Percentiles rank a stretch among this genome's conserved stretches.
phyloP scores from a whole-genome alignment of 2,113 vertebrate species.

The Tenrec ecaudatus region DNA sequence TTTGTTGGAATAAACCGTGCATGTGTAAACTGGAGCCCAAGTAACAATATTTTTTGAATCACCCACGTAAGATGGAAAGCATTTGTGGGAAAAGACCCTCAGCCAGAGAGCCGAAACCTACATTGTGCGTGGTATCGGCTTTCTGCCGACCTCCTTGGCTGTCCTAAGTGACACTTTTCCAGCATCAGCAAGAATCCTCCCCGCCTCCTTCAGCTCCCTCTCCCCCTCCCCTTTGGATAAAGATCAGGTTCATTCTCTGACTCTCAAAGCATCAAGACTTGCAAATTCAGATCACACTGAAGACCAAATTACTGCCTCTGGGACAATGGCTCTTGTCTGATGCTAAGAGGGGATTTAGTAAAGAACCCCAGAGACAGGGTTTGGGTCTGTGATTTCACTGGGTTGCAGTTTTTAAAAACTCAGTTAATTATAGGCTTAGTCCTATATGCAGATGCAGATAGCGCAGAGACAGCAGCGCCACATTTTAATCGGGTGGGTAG shows the following conservation, averaged over 20 bases:
- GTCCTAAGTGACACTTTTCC: constrained; percentile 17
- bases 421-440: constrained; percentile 78
- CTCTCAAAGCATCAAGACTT: constrained; percentile 31
- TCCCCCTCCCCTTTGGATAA: constrained; percentile 43
- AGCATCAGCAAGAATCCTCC: constrained; percentile 31
- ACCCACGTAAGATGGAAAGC: not conserved
- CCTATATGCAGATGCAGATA: constrained; percentile 74
- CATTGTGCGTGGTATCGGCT: not conserved
- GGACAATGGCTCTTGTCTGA: constrained; percentile 82
- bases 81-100: not conserved
- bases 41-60: too few species aligned
- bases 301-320: constrained; percentile 72
- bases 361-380: constrained; percentile 73
- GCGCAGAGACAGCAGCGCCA: constrained; percentile 16
- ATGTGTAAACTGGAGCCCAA: too few species aligned
- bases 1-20: too few species aligned
- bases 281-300: constrained; percentile 62
- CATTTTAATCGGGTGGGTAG: constrained; percentile 78
- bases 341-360: constrained; percentile 72
- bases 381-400: constrained; percentile 67
- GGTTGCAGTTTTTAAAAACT: constrained; percentile 66
- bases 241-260: constrained; percentile 63
- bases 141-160: constrained; percentile 59
- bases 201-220: not conserved
- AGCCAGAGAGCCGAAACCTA: not conserved